Evolutionary conservation across 2,113 vertebrate genomes (phyloP), one percentile per base, ranked within the genome.

Genomic region (Scartelaos histophorus): DNA sequence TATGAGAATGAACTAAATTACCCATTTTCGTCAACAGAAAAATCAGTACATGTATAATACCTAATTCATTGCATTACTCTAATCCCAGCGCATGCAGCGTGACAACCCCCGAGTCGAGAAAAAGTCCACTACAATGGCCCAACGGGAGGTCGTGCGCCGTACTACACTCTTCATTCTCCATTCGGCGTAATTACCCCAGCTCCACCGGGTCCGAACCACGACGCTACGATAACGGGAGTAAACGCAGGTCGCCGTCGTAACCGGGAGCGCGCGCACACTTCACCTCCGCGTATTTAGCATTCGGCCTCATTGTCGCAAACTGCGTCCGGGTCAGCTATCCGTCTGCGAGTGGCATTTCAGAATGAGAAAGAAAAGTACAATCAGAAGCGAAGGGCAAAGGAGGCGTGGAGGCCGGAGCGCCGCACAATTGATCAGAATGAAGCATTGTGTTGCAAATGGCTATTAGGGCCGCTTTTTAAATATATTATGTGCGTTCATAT

Each of bases 391-490:
- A 76, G 82, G 78, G 75, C 84, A 73, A 87, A 89, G 80, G 80
- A 84, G 87, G 88, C 83, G 74, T 79, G 88, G 58, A 74, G 83
- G 76, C 73, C 79, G 75, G 85, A 85, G 85, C 79, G 86, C 72
- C 72, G 83, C 67, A 82, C 88, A 78, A 93, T 92, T 88, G 89
- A 91, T 91, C 90, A 92, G 82, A 85, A 83, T 92, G 87, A 92
- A 74, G 85, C 75, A 89, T 85, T 77, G 81, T 82, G 81, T 87
- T 73, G 62, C 73, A 76, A 86, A 87, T 76, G 53, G 80, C 86
- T 78, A 86, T 89, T 84, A 89, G 85, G 79, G 62, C 38, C 53
- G 71, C 56, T 84, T 38, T 86, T 89, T 88, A 84, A 91, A 85
- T 77, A 84, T 78, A 84, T 82, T 85, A 88, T 89, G 92, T 90